phyloP scores from a whole-genome alignment of 2,888 invertebrate genomes.

The Drosophila atroscutellata region DNA sequence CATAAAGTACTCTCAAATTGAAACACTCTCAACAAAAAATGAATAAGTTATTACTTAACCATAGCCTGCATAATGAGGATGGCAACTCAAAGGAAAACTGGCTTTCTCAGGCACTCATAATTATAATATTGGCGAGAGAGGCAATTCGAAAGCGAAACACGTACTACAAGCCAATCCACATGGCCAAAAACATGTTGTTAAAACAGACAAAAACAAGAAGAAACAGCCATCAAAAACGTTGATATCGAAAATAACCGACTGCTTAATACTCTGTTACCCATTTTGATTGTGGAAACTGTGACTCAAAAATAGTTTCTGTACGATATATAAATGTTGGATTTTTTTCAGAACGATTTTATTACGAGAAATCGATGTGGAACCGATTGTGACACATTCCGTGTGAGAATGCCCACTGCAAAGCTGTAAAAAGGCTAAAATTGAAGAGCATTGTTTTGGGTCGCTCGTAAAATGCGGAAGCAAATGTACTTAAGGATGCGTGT shows the following conservation, averaged over 20 bases:
- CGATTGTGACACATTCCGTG: not conserved
- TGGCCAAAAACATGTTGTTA: constrained; percentile 39
- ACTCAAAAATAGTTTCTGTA: no score
- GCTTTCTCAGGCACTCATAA: constrained; percentile 33
- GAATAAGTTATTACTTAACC: not conserved
- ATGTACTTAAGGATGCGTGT: constrained; percentile 48
- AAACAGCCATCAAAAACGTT: not conserved
- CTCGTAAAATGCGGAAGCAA: constrained; percentile 65
- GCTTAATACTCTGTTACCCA: not conserved
- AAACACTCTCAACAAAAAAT: no score
- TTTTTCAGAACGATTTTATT: not conserved
- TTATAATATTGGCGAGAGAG: constrained; percentile 32
- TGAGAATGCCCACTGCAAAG: not conserved
- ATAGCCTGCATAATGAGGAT: not conserved
- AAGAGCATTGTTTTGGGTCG: constrained; percentile 17
- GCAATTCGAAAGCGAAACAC: constrained; percentile 72
- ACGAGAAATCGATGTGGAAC: not conserved
- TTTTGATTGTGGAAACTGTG: not conserved
- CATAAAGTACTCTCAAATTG: not conserved
- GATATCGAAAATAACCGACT: not conserved
- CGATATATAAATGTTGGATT: no score
- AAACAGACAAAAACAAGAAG: constrained; percentile 38
- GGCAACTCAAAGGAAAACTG: constrained; percentile 1
- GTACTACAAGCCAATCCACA: constrained; percentile 32
- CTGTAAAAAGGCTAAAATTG: constrained; percentile 13